Percentiles rank a stretch among this genome's conserved stretches.
Conservation (phyloP, 30 jellyfish, hydroid and myxozoan species). For the Rhopilema esculentum region DNA sequence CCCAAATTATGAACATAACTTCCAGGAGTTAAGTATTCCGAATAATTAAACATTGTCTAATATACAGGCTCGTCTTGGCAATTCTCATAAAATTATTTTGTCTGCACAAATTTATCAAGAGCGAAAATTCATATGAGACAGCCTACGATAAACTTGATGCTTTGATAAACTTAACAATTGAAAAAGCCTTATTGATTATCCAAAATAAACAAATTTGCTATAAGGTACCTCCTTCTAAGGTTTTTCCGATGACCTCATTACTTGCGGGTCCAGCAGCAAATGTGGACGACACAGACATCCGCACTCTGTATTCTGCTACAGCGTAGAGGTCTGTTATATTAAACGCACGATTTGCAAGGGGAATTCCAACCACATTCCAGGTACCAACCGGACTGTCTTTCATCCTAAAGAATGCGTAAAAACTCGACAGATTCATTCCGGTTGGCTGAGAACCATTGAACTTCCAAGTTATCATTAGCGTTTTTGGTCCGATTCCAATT, state of each 20-base stretch:
- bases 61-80: too few species aligned
- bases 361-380: conserved; percentile 24
- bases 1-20: too few species aligned
- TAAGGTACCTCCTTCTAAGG: conserved; percentile 42
- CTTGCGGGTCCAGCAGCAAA: conserved; percentile 19
- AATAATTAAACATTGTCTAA: too few species aligned
- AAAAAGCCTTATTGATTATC: too few species aligned
- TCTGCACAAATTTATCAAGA: too few species aligned
- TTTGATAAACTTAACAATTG: too few species aligned
- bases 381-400: background rate
- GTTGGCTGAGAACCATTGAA: background rate
- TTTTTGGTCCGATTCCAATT: background rate
- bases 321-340: conserved; percentile 24
- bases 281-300: conserved; percentile 29
- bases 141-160: too few species aligned
- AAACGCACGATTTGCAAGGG: background rate
- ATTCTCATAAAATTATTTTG: too few species aligned
- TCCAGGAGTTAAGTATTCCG: too few species aligned
- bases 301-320: conserved; percentile 15
- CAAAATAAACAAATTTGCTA: too few species aligned
- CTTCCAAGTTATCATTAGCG: conserved; percentile 3
- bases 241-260: conserved; percentile 4
- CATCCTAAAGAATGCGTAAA: background rate
- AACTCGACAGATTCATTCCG: conserved; percentile 10
- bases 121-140: too few species aligned